These are phyloP conservation scores for Chrysochloris asiatica DNA, from an alignment of 2,113 vertebrate species.

Conservation along the genomic window DNA sequence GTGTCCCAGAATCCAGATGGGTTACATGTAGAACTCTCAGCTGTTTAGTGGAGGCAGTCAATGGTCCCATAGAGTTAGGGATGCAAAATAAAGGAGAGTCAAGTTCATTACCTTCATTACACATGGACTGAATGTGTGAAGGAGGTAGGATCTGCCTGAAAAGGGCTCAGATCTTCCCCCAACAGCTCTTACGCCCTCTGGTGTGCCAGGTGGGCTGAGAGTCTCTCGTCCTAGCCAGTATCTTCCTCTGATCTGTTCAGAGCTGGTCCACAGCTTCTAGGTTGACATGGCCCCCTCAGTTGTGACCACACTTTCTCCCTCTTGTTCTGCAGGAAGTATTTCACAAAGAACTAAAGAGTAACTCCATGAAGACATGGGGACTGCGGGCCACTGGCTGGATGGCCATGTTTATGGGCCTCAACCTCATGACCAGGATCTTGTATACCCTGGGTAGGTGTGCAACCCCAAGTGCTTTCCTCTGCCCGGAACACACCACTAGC, in stretches of 20 bases:
- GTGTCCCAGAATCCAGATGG: neutral
- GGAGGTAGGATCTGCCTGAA: neutral
- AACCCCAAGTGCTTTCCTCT: fast-evolving
- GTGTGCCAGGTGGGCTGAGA: neutral
- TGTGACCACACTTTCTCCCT: fast-evolving
- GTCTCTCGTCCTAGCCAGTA: neutral
- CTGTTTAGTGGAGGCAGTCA: neutral
- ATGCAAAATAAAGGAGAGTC: neutral
- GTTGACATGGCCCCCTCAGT: neutral
- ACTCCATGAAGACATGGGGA: conserved; percentile 93
- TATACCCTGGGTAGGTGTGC: conserved; percentile 90
- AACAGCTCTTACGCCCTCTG: neutral
- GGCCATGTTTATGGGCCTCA: conserved; percentile 95
- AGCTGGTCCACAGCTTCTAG: neutral
- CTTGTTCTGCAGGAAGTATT: conserved; percentile 91
- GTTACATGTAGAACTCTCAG: neutral
- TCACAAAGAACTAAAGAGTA: conserved; percentile 89
- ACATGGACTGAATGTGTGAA: neutral
- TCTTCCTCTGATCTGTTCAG: neutral
- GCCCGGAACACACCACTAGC: neutral
- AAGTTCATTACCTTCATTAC: neutral
- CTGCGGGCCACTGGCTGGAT: conserved; percentile 93
- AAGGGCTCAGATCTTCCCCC: neutral
- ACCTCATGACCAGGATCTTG: conserved; percentile 92
- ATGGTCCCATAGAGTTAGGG: neutral